phyloP scores from a whole-genome alignment of 2,113 vertebrate genomes.

The Polypterus senegalus region DNA sequence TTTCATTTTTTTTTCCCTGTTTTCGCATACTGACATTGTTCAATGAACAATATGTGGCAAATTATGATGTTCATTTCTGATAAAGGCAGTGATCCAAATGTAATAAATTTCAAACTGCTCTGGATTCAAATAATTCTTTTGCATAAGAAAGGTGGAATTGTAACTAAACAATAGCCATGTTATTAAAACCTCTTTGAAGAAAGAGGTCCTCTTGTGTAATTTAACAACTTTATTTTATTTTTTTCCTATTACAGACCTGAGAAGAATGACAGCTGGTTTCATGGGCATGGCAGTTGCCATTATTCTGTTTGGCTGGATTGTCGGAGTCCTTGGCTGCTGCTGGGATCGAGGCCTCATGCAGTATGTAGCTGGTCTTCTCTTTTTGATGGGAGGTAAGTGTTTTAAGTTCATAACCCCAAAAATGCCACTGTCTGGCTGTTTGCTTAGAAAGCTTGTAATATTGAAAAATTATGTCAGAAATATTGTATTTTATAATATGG shows the following conservation, averaged over 20 bases:
- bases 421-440: background rate
- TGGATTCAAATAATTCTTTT: no score
- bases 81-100: no score
- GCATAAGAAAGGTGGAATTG: no score
- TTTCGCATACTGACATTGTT: no score
- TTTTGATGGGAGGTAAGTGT: conserved; percentile 94
- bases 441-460: background rate
- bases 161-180: no score
- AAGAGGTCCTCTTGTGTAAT: background rate
- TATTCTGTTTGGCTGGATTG: conserved; percentile 93
- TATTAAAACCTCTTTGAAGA: no score
- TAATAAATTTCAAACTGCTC: no score
- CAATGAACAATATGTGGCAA: no score
- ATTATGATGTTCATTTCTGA: no score
- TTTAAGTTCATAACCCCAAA: background rate
- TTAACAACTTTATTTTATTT: conserved; percentile 10
- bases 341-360: conserved; percentile 98
- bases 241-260: conserved; percentile 59
- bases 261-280: conserved; percentile 94
- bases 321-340: conserved; percentile 88
- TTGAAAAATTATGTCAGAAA: no score
- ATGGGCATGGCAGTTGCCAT: conserved; percentile 98
- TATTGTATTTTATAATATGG: no score
- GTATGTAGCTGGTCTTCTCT: conserved; percentile 93
- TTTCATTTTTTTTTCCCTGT: no score